These are phyloP conservation scores for Physocephala rufipes DNA, from an alignment of 2,888 invertebrate genomes.

Conservation along the genomic window DNA sequence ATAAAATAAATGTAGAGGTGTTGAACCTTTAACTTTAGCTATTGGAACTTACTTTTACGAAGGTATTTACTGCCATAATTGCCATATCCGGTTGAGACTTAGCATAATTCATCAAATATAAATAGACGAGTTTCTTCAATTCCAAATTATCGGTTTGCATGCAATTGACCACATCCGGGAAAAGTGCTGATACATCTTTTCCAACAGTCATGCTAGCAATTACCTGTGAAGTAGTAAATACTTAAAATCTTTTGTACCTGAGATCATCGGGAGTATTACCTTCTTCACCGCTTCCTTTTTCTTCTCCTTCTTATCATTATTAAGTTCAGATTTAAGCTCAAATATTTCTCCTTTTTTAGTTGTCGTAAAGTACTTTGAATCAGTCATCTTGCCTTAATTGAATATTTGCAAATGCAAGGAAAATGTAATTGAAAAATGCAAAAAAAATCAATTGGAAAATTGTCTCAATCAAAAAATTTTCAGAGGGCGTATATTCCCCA, in stretches of 20 bases:
- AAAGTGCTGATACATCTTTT: conserved; percentile 97
- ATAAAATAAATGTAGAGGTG: neutral
- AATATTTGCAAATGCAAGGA: too few species aligned
- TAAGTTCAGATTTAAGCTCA: conserved; percentile 97
- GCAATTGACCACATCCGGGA: conserved; percentile 99
- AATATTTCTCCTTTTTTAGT: conserved; percentile 99
- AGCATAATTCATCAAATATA: conserved; percentile 99
- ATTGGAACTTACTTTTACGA: conserved; percentile 86
- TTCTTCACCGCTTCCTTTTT: conserved; percentile 99
- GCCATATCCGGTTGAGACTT: conserved; percentile 99
- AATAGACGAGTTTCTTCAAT: conserved; percentile 96
- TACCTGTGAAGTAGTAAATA: conserved; percentile 71
- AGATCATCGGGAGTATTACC: conserved; percentile 68
- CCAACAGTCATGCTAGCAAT: conserved; percentile 99
- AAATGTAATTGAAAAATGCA: neutral
- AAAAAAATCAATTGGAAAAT: neutral
- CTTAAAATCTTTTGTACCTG: conserved; percentile 28
- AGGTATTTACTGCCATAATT: conserved; percentile 99
- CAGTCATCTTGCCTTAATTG: conserved; percentile 81
- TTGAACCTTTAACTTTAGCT: neutral
- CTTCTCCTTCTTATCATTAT: conserved; percentile 99
- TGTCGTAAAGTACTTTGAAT: conserved; percentile 99
- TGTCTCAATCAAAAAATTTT: neutral
- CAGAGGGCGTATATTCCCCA: neutral
- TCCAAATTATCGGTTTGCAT: conserved; percentile 99